Conservation (phyloP, 2,113 vertebrate genomes). For the Lota lota region DNA sequence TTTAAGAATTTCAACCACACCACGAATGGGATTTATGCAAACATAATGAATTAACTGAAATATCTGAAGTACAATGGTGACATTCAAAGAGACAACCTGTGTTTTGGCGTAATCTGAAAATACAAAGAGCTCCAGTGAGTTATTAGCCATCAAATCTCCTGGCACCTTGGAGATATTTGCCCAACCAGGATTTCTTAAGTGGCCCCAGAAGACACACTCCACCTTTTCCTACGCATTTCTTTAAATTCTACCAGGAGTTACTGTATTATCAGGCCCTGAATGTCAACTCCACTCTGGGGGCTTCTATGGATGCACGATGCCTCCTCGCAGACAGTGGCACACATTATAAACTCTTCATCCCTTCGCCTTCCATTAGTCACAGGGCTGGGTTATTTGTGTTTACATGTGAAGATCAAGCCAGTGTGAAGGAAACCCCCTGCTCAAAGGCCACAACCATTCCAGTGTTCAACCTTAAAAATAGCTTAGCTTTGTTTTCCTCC, state of each 20-base stretch:
- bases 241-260: constrained; percentile 1
- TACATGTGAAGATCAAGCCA: constrained; percentile 38
- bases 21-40: no score
- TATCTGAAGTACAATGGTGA: no score
- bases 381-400: constrained; percentile 31
- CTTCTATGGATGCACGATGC: not conserved
- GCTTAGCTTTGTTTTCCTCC: not conserved
- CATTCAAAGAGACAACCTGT: no score
- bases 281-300: constrained; percentile 3
- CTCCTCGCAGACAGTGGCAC: constrained; percentile 11
- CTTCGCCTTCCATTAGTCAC: constrained; percentile 23
- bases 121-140: not conserved
- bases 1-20: no score
- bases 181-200: not conserved
- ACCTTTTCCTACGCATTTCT: not conserved
- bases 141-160: not conserved
- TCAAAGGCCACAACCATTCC: constrained; percentile 22
- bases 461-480: constrained; percentile 32
- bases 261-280: constrained; percentile 4
- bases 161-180: not conserved
- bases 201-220: not conserved
- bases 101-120: no score
- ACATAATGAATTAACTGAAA: no score
- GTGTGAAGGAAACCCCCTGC: constrained; percentile 20
- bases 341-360: constrained; percentile 35